Percentiles rank a stretch among this genome's conserved stretches.
These are phyloP conservation scores for Paramuricea clavata DNA, from an alignment of 92 coral and sea anemone species.

Conservation along the genomic window DNA sequence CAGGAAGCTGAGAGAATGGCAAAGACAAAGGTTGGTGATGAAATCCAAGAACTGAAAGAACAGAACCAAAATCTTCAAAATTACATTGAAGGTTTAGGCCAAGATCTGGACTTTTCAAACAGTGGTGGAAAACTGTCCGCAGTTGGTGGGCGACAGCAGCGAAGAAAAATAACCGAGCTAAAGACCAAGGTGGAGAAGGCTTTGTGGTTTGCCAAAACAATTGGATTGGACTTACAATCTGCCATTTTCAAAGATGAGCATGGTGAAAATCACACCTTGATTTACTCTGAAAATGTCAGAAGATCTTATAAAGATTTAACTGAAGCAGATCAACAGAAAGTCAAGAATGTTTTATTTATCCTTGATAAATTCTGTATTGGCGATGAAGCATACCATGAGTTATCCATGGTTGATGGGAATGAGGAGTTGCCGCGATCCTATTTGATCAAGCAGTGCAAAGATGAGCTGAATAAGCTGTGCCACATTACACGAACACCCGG, in stretches of 20 bases:
- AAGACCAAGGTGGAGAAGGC: constrained; percentile 26
- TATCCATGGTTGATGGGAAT: constrained; percentile 59
- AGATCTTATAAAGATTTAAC: constrained; percentile 60
- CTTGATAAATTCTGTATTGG: constrained; percentile 73
- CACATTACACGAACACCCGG: constrained; percentile 21
- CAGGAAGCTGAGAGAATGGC: neutral
- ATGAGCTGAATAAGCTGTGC: constrained; percentile 22
- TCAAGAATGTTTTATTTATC: constrained; percentile 54
- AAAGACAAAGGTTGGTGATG: neutral
- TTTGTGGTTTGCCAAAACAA: constrained; percentile 23
- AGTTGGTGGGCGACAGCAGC: constrained; percentile 8
- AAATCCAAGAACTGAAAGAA: neutral
- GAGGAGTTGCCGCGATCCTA: constrained; percentile 3
- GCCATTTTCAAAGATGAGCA: neutral
- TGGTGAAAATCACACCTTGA: constrained; percentile 43
- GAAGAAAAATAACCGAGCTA: constrained; percentile 3
- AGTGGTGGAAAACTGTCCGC: constrained; percentile 9
- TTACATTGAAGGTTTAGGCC: constrained; percentile 11
- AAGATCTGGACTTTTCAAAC: constrained; percentile 20
- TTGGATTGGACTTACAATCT: constrained; percentile 12
- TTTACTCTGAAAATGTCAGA: constrained; percentile 34
- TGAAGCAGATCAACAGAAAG: constrained; percentile 62
- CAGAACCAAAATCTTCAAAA: constrained; percentile 28
- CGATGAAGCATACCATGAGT: constrained; percentile 74
- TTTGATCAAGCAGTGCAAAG: constrained; percentile 15